These are phyloP conservation scores for Porites cylindrica DNA, from an alignment of 92 coral and sea anemone species.

Conservation along the genomic window DNA sequence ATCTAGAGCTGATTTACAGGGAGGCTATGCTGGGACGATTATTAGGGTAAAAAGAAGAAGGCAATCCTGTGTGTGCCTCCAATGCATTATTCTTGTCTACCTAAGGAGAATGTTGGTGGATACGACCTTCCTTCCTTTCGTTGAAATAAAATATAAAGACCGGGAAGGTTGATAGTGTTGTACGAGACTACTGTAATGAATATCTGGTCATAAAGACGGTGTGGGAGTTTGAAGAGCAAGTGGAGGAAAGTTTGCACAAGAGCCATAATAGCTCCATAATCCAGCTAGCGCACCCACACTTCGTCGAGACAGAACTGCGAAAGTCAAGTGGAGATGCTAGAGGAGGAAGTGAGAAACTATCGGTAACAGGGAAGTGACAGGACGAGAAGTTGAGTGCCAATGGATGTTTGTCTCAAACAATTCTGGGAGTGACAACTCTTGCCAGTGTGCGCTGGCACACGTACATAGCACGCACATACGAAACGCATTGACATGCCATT, in stretches of 20 bases:
- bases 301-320: too few species aligned
- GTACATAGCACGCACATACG: too few species aligned
- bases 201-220: constrained; percentile 15
- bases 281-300: too few species aligned
- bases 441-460: too few species aligned
- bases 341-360: too few species aligned
- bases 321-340: too few species aligned
- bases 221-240: neutral
- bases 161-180: constrained; percentile 1
- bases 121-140: constrained; percentile 22
- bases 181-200: constrained; percentile 9
- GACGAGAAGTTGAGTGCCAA: too few species aligned
- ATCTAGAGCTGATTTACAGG: constrained; percentile 29
- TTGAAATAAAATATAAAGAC: neutral
- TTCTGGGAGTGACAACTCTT: too few species aligned
- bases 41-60: constrained; percentile 28
- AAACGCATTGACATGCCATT: constrained; percentile 20
- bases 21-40: constrained; percentile 29
- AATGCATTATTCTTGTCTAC: constrained; percentile 26
- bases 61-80: constrained; percentile 26
- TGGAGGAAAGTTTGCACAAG: neutral
- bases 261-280: neutral
- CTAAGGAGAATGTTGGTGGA: constrained; percentile 20
- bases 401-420: too few species aligned
- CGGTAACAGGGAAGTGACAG: too few species aligned